Base-by-base conservation (phyloP, 2,888 invertebrate genomes). In the Aromia moschata region DNA sequence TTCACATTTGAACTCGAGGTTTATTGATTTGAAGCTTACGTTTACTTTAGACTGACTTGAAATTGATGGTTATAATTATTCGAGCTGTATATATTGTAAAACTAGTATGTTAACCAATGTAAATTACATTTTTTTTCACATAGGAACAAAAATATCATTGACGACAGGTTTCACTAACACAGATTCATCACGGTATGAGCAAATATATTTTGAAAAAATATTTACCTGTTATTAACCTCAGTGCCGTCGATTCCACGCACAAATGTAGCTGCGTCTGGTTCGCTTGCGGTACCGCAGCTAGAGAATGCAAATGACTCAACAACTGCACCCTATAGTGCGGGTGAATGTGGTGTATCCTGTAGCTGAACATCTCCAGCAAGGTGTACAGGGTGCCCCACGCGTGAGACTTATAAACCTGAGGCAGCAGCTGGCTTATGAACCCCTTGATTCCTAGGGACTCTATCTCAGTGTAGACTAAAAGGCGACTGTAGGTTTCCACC, bases 371-470 rank as follows among this genome's bases (percentile, higher is more conserved):
- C 80, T 98, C 97, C 74, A 98, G 80, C 31, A 98, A 82, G 0
- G 96, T 96, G 77, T 97, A 96, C n/a, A 98, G 83, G 54, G 95
- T 96, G 15, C 94, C 94, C 96, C 96, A 96, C 0, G 95, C 94
- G 71, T 96, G 94, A 10, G 91, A 91, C 79, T 94, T 94, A 53
- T 72, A 73, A 1, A 73, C 96, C 17, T 90, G 92, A 0, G 97
- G 96, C 65, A 98, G 80, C 38, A 97, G 81, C 81, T 96, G 95
- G 91, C 94, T 92, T 69, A 97, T 92, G 79, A 97, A 97, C 51
- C 95, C 96, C 82, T 98, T 98, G 62, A 98, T 96, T 20, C 98
- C 97, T 46, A 98, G 84, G 11, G 96, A 94, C 80, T 98, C 98
- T 53, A 97, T 97, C 83, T 98, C 98, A 5, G 95, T 96, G 75